Evolutionary conservation across 2,888 invertebrate species (phyloP), one percentile per base, ranked within the genome.

Genomic region (Rhorus exstirpatorius): DNA sequence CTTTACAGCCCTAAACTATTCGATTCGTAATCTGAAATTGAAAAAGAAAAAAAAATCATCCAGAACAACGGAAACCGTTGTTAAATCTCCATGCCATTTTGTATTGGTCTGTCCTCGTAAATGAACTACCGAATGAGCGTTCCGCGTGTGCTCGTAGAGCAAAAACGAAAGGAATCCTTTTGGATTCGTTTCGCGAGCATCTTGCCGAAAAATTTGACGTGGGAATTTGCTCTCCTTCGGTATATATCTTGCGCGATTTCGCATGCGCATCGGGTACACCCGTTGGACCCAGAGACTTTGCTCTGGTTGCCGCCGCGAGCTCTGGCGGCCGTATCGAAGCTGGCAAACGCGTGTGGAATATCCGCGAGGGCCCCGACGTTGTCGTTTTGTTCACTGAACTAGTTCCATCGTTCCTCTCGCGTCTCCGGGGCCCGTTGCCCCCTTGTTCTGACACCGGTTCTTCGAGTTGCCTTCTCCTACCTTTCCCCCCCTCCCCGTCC

Each of bases 301-400:
- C 78, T 70, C 77, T 60, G 72, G 72, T 65, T 63, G 46, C 70
- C 78, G 53, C 53, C 26, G 8, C 14, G 67, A 51, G 35, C 38
- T 26, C 67, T 51, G 26, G 19, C 41, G 44, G 55, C 44, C 55
- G 70, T 70, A 46, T 60, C 71, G 60, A 44, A 35, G 58, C 60
- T 71, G 19, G 71, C 58, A 46, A 71, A 71, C 71, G 75, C 80
- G 75, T 41, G 80, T 80, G 70, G 80, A 80, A 75, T 80, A 80
- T 80, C 6, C 82, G 82, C 74, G 68, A 81, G 79, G 55, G 87
- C 51, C 26, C 19, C 26, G 55, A 67, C 87, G 87, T 77, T 87
- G 90, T 92, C 89, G 92, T 92, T 92, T 92, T 92, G 91, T 91
- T 92, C 92, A 90, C 92, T 92, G 92, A 92, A 92, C 92, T 92